Evolutionary conservation across 2,888 invertebrate genomes (phyloP).

Genomic region (Leucophora obtusa): DNA sequence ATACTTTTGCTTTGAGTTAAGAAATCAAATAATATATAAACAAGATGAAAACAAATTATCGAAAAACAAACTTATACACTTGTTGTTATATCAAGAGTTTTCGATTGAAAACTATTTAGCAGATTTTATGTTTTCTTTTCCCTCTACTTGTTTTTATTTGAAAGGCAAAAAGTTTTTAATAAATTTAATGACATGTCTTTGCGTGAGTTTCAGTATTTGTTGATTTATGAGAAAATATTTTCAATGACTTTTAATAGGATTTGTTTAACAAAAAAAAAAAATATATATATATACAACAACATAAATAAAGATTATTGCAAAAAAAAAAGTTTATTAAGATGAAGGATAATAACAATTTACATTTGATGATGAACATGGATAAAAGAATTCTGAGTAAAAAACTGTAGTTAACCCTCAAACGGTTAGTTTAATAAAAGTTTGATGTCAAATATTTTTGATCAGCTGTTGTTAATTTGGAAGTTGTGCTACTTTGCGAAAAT

Average conservation of each 20-base stretch:
- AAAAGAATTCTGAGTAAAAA: too few relatives aligned
- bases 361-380: neutral
- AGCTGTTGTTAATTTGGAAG: too few relatives aligned
- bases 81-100: constrained; percentile 14
- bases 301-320: neutral
- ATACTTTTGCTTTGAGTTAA: constrained; percentile 28
- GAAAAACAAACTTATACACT: constrained; percentile 43
- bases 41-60: constrained; percentile 38
- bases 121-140: neutral
- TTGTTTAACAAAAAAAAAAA: too few relatives aligned
- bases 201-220: constrained; percentile 32
- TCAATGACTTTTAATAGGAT: constrained; percentile 42
- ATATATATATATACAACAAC: neutral
- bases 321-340: neutral
- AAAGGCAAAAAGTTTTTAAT: constrained; percentile 55
- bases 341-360: neutral
- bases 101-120: constrained; percentile 51
- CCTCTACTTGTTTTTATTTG: neutral
- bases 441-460: too few relatives aligned
- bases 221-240: constrained; percentile 56
- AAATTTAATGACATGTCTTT: constrained; percentile 60
- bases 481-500: too few relatives aligned
- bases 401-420: too few relatives aligned
- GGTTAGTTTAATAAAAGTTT: too few relatives aligned
- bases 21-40: constrained; percentile 44